Evolutionary conservation across 2,113 vertebrate genomes (phyloP), one percentile per base, ranked within the genome.

Genomic region (Actinemys pallida): DNA sequence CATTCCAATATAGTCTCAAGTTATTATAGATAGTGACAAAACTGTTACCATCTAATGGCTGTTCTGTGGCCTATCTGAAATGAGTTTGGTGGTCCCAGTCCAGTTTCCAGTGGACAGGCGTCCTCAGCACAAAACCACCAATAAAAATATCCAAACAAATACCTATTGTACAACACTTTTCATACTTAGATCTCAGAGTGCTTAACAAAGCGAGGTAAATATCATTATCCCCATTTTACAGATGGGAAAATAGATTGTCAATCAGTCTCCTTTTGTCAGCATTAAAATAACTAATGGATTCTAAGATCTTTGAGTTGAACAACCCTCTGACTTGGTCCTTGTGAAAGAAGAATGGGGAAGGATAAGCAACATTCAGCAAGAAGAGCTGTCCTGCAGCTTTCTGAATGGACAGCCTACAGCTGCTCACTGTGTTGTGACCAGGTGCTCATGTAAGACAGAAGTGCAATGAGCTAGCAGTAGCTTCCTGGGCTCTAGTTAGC

Each of bases 261-360:
- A 13, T 19, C 35, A n/a, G 35, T 39, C n/a, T 20, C n/a, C 65
- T 72, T 72, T 72, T 8, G 19, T 39, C 65, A 72, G 5, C n/a
- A 72, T 39, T 72, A 39, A 39, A 69, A 69, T n/a, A 69, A 39
- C 8, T 69, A 69, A 72, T 22, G n/a, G 65, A 72, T 72, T n/a
- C n/a, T 10, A 72, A 72, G n/a, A 39, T 17, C 65, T 22, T 72
- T 20, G 65, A 39, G 9, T 39, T 72, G 10, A 72, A 72, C 65
- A 72, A 22, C 35, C 19, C 19, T 69, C 8, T n/a, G 35, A 69
- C 31, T 10, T 72, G 65, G n/a, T 8, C n/a, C 65, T 78, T 78
- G 42, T 2, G 1, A 47, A 78, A 88, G n/a, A 76, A 0, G 0
- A 0, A 2, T 4, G 22, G 27, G 47, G 47, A 2, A 83, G 57